A percentile compares a stretch with the other conserved stretches of the same genome.
phyloP scores from a whole-genome alignment of 2,113 vertebrate species.

The Phaethornis superciliosus region DNA sequence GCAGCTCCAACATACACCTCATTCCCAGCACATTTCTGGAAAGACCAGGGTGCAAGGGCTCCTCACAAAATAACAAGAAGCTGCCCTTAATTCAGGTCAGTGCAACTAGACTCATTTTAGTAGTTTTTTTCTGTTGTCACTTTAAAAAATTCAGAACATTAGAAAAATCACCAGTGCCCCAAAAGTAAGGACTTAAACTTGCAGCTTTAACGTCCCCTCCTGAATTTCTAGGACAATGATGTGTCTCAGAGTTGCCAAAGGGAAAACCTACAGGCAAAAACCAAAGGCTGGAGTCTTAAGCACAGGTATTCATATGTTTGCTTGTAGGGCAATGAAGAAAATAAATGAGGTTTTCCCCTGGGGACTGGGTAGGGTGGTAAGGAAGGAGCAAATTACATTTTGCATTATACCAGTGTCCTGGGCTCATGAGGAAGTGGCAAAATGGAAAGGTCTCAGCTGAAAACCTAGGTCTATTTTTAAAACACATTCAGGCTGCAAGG shows the following conservation, averaged over 20 bases:
- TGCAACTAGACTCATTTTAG: not conserved
- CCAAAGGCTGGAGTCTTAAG: not conserved
- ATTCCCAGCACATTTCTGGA: not conserved
- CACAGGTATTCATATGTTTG: not conserved
- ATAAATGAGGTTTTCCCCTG: not conserved
- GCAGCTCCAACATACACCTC: not conserved
- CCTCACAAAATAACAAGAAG: not conserved
- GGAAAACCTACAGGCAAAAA: not conserved
- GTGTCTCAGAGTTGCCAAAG: not conserved
- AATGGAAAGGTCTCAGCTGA: not conserved
- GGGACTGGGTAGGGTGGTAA: not conserved
- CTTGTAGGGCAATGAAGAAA: not conserved
- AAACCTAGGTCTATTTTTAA: not conserved
- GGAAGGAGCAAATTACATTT: not conserved
- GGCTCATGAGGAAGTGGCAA: not conserved
- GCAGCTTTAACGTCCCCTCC: not conserved
- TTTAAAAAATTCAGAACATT: not conserved
- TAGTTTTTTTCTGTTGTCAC: not conserved
- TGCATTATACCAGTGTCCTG: not conserved
- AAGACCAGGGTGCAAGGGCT: not conserved
- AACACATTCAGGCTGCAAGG: not conserved
- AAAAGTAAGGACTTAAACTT: not conserved
- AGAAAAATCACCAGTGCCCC: not conserved
- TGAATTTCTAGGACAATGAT: not conserved
- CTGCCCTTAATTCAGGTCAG: not conserved